These are phyloP conservation scores for Frankliniella intonsa DNA, from an alignment of 2,888 invertebrate genomes.

Conservation along the genomic window DNA sequence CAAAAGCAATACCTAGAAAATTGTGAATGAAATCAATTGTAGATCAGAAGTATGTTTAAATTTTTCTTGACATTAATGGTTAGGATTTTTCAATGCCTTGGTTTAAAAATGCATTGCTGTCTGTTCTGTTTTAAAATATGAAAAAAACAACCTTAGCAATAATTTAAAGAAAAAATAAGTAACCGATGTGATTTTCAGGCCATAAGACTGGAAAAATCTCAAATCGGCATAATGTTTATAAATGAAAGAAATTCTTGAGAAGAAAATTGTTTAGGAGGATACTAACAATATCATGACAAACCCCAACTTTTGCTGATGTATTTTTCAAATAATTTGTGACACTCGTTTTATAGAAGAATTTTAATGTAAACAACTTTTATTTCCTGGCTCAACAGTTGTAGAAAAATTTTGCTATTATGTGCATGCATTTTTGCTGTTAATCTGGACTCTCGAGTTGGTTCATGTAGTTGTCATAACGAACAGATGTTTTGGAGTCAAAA, in stretches of 20 bases:
- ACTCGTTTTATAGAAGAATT: not conserved
- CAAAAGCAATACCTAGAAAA: slow-evolving; percentile 23
- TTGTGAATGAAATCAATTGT: slow-evolving; percentile 2
- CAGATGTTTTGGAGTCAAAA: not conserved
- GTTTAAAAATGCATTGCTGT: not conserved
- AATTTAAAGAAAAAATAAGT: slow-evolving; percentile 1
- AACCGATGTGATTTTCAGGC: slow-evolving; percentile 26
- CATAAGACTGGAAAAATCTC: slow-evolving; percentile 17
- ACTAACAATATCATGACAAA: slow-evolving; percentile 8
- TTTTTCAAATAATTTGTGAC: not conserved
- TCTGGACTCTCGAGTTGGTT: not conserved
- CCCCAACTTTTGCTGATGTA: not conserved
- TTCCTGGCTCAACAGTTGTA: slow-evolving; percentile 5
- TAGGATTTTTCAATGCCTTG: not conserved
- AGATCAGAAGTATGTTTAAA: not conserved
- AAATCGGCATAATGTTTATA: slow-evolving; percentile 8
- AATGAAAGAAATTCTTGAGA: not conserved
- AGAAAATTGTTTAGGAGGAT: not conserved
- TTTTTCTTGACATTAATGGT: not conserved
- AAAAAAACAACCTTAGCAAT: not conserved
- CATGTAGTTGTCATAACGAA: not conserved
- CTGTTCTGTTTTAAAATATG: not conserved
- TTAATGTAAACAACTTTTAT: not conserved
- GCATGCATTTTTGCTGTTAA: not conserved
- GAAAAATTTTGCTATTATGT: not conserved